Evolutionary conservation across 2,888 invertebrate genomes (phyloP), one percentile per base, ranked within the genome.

Genomic region (Cantharis nigra): DNA sequence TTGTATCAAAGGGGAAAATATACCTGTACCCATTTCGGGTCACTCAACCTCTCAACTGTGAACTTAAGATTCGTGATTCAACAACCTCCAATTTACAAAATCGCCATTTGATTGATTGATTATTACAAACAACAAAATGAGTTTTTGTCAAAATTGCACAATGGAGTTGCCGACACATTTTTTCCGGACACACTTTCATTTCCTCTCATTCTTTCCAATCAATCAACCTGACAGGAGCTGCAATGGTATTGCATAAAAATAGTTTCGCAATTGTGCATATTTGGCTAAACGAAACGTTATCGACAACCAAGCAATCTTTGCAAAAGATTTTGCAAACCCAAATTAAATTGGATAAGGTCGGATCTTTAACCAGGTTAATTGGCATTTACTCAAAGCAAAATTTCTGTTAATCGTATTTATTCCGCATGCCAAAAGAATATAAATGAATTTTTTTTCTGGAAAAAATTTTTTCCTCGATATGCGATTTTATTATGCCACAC

Each of bases 401-500:
- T 49, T 49, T 49, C n/a, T 49, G 49, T 49, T 49, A 49, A 49
- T n/a, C 49, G 49, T 2, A 49, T 49, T 49, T 49, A 49, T 49
- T 49, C 49, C 49, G n/a, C n/a, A n/a, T 49, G 49, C 49, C 49
- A 49, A 49, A 49, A n/a, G 49, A 49, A 49, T 49, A 49, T 49
- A 49, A 49, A 49, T 49, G 2, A n/a, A 49, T n/a, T 49, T 49
- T 49, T 49, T 49, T 7, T n/a, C 7, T 7, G 5, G 49, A 7
- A 49, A 49, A n/a, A 49, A n/a, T n/a, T 49, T 49, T 49, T 49
- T n/a, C 49, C 49, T 49, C n/a, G 49, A 49, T 49, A 49, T 49
- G n/a, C 7, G 49, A 63, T 71, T 76, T 78, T 72, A 76, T 65
- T 62, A 78, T 78, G 78, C 75, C 75, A 76, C 75, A 74, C 78